Evolutionary conservation across 2,113 vertebrate species (phyloP).

Genomic region (Theristicus caerulescens): DNA sequence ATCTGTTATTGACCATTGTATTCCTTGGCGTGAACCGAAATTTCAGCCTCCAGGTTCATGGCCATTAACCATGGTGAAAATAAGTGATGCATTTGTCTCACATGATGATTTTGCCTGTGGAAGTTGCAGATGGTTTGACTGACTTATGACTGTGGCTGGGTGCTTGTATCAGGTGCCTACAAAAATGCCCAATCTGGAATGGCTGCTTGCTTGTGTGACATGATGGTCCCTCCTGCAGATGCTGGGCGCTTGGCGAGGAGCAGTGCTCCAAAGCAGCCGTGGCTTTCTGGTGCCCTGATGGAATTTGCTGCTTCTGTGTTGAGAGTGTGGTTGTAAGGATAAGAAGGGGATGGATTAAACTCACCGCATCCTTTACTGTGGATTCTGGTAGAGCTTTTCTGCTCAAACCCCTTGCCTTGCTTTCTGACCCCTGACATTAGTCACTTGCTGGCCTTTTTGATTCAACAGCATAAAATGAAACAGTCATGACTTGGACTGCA

Average conservation of each 20-base stretch:
- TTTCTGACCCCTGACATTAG: neutral
- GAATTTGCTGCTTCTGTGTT: neutral
- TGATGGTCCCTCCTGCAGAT: neutral
- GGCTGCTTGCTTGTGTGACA: neutral
- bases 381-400: neutral
- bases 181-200: neutral
- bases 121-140: neutral
- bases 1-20: neutral
- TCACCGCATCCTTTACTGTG: accelerated
- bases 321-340: neutral
- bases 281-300: neutral
- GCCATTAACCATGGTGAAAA: neutral
- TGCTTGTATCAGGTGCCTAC: neutral
- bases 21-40: neutral
- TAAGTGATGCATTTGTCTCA: neutral
- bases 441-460: neutral
- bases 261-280: neutral
- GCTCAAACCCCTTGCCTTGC: neutral
- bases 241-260: neutral
- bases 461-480: neutral
- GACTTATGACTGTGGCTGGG: neutral
- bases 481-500: accelerated
- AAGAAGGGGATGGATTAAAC: neutral
- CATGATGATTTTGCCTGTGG: neutral
- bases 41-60: neutral